phyloP scores from a whole-genome alignment of 2,797 vertebrate genomes.

The Sebastes iracundus region DNA sequence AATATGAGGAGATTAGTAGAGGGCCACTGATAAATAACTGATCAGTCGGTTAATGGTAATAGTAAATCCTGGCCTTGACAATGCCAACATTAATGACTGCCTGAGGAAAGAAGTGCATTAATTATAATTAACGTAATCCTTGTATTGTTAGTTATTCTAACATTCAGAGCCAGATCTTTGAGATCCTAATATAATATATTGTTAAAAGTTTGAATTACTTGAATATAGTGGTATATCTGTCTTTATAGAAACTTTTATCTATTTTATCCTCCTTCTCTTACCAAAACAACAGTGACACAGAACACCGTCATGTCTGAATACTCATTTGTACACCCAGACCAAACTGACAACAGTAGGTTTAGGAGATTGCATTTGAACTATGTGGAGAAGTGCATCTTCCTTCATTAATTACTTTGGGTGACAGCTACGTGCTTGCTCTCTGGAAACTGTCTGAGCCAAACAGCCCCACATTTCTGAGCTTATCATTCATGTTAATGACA shows the following conservation, averaged over 20 bases:
- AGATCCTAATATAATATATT: neutral
- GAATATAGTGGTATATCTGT: neutral
- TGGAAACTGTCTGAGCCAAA: slow-evolving; percentile 24
- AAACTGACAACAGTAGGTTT: slow-evolving; percentile 19
- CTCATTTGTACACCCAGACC: neutral
- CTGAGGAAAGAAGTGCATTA: neutral
- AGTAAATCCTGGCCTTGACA: neutral
- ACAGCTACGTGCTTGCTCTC: neutral
- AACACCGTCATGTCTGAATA: neutral
- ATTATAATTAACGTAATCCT: neutral
- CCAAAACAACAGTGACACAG: neutral
- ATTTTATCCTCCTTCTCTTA: neutral
- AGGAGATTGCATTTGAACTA: slow-evolving; percentile 15
- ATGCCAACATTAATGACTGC: neutral
- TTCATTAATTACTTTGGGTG: slow-evolving; percentile 17
- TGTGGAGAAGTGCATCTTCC: neutral
- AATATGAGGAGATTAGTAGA: neutral
- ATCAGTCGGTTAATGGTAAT: neutral
- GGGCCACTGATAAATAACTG: neutral
- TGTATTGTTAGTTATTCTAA: neutral
- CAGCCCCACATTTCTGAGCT: slow-evolving; percentile 34
- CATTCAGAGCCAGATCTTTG: neutral
- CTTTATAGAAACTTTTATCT: neutral
- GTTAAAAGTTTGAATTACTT: neutral
- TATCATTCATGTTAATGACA: slow-evolving; percentile 54